Percentiles rank a stretch among this genome's conserved stretches.
Evolutionary conservation across 2,113 vertebrate genomes (phyloP).

Genomic region (Gallinago media): DNA sequence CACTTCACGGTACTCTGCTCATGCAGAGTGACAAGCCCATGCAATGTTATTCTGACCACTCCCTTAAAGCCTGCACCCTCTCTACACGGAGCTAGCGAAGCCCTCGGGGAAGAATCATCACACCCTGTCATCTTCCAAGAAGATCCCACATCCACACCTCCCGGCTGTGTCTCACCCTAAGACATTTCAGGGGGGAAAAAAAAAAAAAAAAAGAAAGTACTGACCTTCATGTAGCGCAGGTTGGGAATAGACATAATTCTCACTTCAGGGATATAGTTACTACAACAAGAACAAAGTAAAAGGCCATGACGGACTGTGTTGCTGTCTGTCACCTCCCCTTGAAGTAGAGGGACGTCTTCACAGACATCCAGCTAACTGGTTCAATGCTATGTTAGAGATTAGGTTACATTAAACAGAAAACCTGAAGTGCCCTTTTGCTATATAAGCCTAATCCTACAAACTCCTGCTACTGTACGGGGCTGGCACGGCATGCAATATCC

Average conservation of each 20-base stretch:
- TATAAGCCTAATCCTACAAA: neutral
- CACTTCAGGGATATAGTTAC: constrained; percentile 98
- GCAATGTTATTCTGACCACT: neutral
- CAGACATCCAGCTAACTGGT: neutral
- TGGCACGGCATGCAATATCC: neutral
- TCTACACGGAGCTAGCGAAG: accelerated
- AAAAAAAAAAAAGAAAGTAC: constrained; percentile 37
- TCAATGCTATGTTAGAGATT: neutral
- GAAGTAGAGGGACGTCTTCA: neutral
- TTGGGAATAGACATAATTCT: constrained; percentile 99
- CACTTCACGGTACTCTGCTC: neutral
- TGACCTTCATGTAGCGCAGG: constrained; percentile 94
- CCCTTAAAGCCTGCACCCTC: neutral
- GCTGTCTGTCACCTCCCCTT: neutral
- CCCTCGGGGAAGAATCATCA: neutral
- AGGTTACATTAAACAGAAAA: neutral
- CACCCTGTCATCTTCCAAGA: neutral
- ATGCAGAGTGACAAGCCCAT: neutral
- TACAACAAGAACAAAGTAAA: constrained; percentile 65
- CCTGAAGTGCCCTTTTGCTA: neutral
- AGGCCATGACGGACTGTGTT: neutral
- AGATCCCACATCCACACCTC: neutral
- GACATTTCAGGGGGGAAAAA: neutral
- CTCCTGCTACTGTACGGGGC: neutral
- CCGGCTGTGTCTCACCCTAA: neutral